Conservation (phyloP, 1,140 invertebrate genomes). For the Lethrus apterus region DNA sequence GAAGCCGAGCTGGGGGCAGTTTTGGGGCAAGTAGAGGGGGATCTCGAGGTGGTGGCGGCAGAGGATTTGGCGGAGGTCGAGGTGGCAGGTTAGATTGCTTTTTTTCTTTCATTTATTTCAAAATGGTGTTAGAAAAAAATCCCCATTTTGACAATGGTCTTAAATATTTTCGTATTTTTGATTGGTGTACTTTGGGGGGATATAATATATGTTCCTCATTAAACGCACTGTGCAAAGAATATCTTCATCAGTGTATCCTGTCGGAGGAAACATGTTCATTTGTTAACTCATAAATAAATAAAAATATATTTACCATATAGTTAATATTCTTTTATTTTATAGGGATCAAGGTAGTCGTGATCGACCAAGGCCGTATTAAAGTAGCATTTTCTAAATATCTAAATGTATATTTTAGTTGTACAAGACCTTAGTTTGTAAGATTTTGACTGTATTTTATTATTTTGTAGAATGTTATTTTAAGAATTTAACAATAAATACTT, state of each 20-base stretch:
- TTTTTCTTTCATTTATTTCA: neutral
- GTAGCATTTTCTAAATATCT: neutral
- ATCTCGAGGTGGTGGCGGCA: constrained; percentile 33
- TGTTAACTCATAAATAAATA: no score
- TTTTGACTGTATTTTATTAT: no score
- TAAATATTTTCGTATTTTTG: constrained; percentile 19
- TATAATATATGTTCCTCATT: constrained; percentile 27
- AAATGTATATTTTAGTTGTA: constrained; percentile 12
- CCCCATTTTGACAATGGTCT: constrained; percentile 10
- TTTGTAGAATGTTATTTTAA: no score
- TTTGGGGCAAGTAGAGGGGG: no score
- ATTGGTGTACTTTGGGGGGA: constrained; percentile 22
- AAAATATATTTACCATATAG: neutral
- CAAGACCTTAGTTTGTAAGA: no score
- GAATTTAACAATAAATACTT: no score
- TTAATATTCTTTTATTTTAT: constrained; percentile 11
- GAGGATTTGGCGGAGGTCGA: constrained; percentile 33
- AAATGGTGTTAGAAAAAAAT: neutral
- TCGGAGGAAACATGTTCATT: constrained; percentile 30
- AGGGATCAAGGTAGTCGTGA: constrained; percentile 23
- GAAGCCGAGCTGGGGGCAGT: constrained; percentile 43
- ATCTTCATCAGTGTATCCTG: constrained; percentile 33
- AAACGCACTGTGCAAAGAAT: constrained; percentile 24
- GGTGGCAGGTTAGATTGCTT: constrained; percentile 14
- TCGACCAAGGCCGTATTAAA: constrained; percentile 28